phyloP scores from a whole-genome alignment of 2,797 vertebrate genomes.

The Rallus crepitans region DNA sequence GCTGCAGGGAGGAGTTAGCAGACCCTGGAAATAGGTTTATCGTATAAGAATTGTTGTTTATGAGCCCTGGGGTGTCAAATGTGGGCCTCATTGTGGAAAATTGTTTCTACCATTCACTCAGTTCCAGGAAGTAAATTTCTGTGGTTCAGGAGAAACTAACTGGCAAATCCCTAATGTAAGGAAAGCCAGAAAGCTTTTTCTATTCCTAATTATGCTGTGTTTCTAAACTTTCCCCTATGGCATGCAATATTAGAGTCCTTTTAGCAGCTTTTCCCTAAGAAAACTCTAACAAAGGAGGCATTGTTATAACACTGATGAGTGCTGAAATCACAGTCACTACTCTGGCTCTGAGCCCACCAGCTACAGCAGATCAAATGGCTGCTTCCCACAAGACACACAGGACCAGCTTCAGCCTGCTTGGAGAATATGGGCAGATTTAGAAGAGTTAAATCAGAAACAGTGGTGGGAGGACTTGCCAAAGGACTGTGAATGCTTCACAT shows the following conservation, averaged over 20 bases:
- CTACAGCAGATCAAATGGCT: neutral
- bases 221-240: slow-evolving; percentile 14
- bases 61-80: neutral
- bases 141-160: slow-evolving; percentile 23
- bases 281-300: neutral
- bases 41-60: neutral
- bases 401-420: neutral
- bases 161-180: neutral
- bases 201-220: neutral
- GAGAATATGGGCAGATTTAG: neutral
- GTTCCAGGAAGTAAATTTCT: slow-evolving; percentile 13
- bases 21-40: neutral
- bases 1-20: neutral
- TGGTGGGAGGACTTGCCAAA: neutral
- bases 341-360: neutral
- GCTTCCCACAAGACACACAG: neutral
- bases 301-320: neutral
- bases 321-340: neutral
- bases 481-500: neutral
- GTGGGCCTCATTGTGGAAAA: slow-evolving; percentile 1
- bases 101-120: neutral
- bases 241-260: neutral
- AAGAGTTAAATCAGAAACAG: neutral
- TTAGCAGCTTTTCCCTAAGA: slow-evolving; percentile 20
- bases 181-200: slow-evolving; percentile 6